phyloP scores from a whole-genome alignment of 2,888 invertebrate species.

The Thecophora atra region DNA sequence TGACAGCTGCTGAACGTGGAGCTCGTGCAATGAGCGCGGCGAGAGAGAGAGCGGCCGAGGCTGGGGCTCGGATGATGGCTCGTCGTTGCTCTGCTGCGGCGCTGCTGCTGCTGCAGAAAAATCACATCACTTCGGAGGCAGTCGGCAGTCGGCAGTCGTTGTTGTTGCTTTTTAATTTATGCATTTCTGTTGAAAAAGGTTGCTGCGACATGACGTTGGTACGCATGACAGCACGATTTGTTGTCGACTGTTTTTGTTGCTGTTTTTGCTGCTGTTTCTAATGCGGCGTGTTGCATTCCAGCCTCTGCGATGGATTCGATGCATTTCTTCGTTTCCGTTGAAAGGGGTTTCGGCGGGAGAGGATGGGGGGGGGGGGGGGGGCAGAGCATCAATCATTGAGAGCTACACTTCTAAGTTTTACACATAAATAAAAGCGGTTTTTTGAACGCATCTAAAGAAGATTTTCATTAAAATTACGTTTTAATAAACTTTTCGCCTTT shows the following conservation, averaged over 20 bases:
- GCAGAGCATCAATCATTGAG: too few species aligned
- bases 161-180: slow-evolving; percentile 19
- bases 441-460: neutral
- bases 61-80: neutral
- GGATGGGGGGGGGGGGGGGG: too few species aligned
- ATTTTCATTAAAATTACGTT: neutral
- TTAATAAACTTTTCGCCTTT: too few species aligned
- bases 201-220: neutral
- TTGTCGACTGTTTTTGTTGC: neutral
- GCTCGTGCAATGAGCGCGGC: neutral
- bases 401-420: neutral
- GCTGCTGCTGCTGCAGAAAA: neutral
- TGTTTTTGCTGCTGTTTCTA: neutral
- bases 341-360: too few species aligned
- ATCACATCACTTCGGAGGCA: neutral
- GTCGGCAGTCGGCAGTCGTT: neutral
- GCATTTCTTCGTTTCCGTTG: too few species aligned
- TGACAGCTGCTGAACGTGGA: slow-evolving; percentile 14
- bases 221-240: slow-evolving; percentile 10
- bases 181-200: neutral
- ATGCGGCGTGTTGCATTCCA: neutral
- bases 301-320: neutral
- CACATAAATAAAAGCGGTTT: neutral
- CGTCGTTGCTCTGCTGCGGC: neutral
- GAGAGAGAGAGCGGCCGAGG: too few species aligned